Base-by-base conservation (phyloP, 2,113 vertebrate genomes). In the Cygnus atratus region DNA sequence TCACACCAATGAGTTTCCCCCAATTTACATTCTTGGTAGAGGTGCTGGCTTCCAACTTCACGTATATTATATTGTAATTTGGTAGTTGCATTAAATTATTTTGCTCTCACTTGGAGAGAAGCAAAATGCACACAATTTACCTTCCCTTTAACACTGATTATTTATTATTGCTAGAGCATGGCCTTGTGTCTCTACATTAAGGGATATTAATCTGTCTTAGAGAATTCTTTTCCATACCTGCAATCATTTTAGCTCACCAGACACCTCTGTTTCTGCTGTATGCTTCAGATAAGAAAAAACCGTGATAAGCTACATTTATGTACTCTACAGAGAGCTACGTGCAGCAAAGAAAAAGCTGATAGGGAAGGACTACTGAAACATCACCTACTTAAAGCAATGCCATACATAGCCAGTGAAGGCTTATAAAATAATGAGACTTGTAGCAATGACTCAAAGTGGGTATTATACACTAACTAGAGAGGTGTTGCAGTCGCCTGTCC, bases 391-490 rank as follows among this genome's bases (percentile, higher is more conserved):
- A 88, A 91, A 78, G 81, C 84, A 84, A 24, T 67, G 84, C 54
- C 59, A 72, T 41, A 81, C 41, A 33, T 21, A 92, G 54, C 44
- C 62, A 66, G 62, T 12, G 66, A 94, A 88, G 59, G 86, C 44
- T 95, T 92, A 92, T 54, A 93, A 94, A 95, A 84, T 91, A 92
- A 92, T 82, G 44, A 93, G 84, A 95, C 81, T 95, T 89, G 74
- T 62, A 91, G 66, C 86, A 95, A 79, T 2, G 10, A 68, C n/a
- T 90, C 95, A 71, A 70, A 84, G 57, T 16, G 26, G 71, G 57
- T 70, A 93, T 92, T 95, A 90, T 70, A 90, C 84, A 86, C 82
- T 95, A 93, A 95, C 93, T n/a, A 89, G 62, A 91, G 70, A 96
- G 86, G 77, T 80, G 73, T 90, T 93, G 79, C 11, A 93, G 82